Percentiles rank a stretch among this genome's conserved stretches.
Conservation (phyloP, 2,113 vertebrate species). For the Tetrao urogallus region DNA sequence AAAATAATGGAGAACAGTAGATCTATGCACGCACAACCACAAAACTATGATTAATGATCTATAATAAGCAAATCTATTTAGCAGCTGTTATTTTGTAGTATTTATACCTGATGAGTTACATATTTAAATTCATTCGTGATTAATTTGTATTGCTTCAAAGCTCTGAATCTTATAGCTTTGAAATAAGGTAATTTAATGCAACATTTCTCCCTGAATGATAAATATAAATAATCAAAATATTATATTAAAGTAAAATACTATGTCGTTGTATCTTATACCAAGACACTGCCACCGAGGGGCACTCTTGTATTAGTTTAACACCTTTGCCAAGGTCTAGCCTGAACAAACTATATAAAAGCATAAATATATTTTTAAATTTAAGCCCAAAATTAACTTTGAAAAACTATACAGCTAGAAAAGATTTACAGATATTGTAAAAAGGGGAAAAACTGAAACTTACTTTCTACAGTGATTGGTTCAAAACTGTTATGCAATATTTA, state of each 20-base stretch:
- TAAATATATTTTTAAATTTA: not conserved
- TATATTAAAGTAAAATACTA: not conserved
- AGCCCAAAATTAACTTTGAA: not conserved
- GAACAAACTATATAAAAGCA: not conserved
- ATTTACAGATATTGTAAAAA: not conserved
- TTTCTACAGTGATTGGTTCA: not conserved
- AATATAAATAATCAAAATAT: not conserved
- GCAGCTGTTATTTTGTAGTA: not conserved
- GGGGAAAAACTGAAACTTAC: not conserved
- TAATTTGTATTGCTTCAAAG: not conserved
- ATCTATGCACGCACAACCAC: not conserved
- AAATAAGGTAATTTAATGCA: not conserved
- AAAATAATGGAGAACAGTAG: not conserved
- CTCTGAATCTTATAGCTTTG: not conserved
- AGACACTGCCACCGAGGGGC: slow-evolving; percentile 54
- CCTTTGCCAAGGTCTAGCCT: not conserved
- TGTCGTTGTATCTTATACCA: not conserved
- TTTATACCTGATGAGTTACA: not conserved
- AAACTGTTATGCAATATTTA: not conserved
- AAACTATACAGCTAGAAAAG: not conserved
- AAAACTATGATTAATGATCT: not conserved
- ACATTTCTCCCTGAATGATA: not conserved
- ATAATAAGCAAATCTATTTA: not conserved
- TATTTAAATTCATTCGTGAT: not conserved
- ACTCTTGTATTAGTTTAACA: slow-evolving; percentile 33